These are phyloP conservation scores for Heterochromis multidens DNA, from an alignment of 2,113 vertebrate genomes.

Conservation along the genomic window DNA sequence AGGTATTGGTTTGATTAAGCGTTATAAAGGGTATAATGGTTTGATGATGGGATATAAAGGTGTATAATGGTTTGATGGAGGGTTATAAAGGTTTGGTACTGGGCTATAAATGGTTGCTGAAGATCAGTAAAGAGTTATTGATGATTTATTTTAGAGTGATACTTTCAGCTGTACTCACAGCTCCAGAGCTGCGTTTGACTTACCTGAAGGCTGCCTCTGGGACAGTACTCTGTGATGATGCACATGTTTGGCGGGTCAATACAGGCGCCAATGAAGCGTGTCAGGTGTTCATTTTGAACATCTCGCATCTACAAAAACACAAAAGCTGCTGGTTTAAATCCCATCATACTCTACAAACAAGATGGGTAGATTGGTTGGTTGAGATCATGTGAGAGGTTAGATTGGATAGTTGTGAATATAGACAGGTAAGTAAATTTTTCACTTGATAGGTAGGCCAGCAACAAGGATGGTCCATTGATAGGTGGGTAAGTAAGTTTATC, in stretches of 20 bases:
- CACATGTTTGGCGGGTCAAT: constrained; percentile 88
- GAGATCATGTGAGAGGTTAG: not conserved
- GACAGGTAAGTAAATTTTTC: not conserved
- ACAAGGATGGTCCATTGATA: not conserved
- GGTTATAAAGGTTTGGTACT: not conserved
- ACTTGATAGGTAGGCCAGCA: not conserved
- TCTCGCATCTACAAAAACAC: constrained; percentile 82
- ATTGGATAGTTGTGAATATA: not conserved
- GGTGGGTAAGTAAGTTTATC: not conserved
- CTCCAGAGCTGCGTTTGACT: not conserved
- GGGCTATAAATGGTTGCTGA: too few species aligned
- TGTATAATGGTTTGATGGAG: not conserved
- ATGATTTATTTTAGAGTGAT: not conserved
- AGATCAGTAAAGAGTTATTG: too few species aligned
- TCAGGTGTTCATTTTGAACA: constrained; percentile 90
- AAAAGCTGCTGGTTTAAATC: not conserved
- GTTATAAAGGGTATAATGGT: too few species aligned
- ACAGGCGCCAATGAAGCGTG: constrained; percentile 86
- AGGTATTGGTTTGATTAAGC: too few species aligned
- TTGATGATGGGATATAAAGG: not conserved
- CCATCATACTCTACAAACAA: not conserved
- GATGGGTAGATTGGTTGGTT: not conserved
- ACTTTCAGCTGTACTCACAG: not conserved
- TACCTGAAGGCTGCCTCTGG: constrained; percentile 90
- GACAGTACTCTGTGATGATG: constrained; percentile 90